Conservation (phyloP, 2,888 invertebrate species). For the Epinotia ramella region DNA sequence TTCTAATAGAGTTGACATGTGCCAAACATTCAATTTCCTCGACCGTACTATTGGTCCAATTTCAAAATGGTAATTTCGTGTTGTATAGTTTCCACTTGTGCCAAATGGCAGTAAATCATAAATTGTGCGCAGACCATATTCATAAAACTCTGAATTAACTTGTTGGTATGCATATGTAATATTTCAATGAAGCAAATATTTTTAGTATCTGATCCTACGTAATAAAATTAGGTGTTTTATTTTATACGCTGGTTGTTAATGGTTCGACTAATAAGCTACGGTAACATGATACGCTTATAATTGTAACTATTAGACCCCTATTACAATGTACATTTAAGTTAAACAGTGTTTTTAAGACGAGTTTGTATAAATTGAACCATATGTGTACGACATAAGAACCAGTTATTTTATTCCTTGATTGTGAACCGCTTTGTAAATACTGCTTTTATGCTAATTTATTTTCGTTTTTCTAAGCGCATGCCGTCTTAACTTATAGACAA, state of each 20-base stretch:
- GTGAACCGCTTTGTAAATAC: not conserved
- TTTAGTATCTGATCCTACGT: not conserved
- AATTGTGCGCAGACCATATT: too few relatives aligned
- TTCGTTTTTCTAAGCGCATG: not conserved
- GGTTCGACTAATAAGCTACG: not conserved
- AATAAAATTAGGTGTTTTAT: not conserved
- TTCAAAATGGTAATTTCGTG: too few relatives aligned
- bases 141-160: too few relatives aligned
- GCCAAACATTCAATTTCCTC: too few relatives aligned
- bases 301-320: slow-evolving; percentile 11
- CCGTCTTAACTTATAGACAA: too few relatives aligned
- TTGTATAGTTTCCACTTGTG: too few relatives aligned
- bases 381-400: not conserved
- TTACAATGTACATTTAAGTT: slow-evolving; percentile 3
- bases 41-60: too few relatives aligned
- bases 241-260: not conserved
- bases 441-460: not conserved
- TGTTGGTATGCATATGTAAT: too few relatives aligned
- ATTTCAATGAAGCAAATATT: not conserved
- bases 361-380: not conserved
- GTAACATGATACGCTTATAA: slow-evolving; percentile 39
- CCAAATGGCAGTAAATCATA: too few relatives aligned
- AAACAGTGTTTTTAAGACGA: not conserved
- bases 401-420: not conserved
- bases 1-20: too few relatives aligned